These are phyloP conservation scores for Cynaeus angustus DNA, from an alignment of 2,888 invertebrate species.

Conservation along the genomic window DNA sequence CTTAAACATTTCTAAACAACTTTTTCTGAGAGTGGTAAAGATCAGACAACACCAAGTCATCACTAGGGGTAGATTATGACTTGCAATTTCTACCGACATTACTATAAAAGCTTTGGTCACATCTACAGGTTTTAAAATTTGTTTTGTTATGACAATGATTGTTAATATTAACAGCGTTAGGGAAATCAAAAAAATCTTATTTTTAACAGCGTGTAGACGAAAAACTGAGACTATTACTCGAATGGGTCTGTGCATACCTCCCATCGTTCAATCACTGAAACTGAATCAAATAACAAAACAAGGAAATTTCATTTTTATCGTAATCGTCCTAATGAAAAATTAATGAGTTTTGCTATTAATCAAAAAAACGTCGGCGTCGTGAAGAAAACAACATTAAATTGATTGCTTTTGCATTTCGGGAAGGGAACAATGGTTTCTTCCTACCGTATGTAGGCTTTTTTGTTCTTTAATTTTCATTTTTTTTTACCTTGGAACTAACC, in stretches of 20 bases:
- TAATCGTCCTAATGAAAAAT: slow-evolving; percentile 16
- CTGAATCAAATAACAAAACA: background rate
- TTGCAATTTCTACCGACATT: slow-evolving; percentile 13
- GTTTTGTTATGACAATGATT: background rate
- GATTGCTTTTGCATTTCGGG: too few relatives aligned
- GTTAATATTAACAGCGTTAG: background rate
- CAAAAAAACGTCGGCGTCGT: too few relatives aligned
- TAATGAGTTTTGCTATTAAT: too few relatives aligned
- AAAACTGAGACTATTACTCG: background rate
- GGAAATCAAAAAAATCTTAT: slow-evolving; percentile 3
- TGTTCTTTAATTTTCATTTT: too few relatives aligned
- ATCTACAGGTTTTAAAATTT: slow-evolving; percentile 15
- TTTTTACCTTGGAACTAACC: too few relatives aligned
- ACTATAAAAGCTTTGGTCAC: slow-evolving; percentile 14
- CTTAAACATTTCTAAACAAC: background rate
- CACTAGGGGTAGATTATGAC: slow-evolving; percentile 13
- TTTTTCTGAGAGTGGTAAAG: background rate
- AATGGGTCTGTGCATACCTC: slow-evolving; percentile 8
- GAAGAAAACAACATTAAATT: too few relatives aligned
- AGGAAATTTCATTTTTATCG: slow-evolving; percentile 10
- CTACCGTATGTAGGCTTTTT: too few relatives aligned
- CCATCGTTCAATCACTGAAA: slow-evolving; percentile 17
- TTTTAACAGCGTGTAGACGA: background rate
- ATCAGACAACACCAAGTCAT: slow-evolving; percentile 16
- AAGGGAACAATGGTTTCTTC: too few relatives aligned